Conservation (phyloP, 2,888 invertebrate genomes). For the Crioceris asparagi region DNA sequence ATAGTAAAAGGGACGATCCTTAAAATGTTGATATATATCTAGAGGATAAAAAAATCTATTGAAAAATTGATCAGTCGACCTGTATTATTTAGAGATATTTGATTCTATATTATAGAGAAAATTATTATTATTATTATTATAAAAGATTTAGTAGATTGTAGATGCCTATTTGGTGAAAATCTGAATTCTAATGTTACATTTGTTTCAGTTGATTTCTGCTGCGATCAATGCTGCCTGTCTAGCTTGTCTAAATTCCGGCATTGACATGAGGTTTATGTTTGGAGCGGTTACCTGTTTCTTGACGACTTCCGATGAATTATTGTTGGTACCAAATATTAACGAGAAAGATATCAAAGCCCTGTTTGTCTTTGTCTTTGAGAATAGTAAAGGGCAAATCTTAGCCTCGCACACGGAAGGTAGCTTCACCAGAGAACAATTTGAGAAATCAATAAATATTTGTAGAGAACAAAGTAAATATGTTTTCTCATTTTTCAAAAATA, state of each 20-base stretch:
- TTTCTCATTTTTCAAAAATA: constrained; percentile 61
- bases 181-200: too few relatives aligned
- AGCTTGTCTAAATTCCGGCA: constrained; percentile 70
- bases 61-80: too few relatives aligned
- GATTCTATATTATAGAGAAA: too few relatives aligned
- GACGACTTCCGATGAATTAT: constrained; percentile 43
- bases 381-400: constrained; percentile 45
- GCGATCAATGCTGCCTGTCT: constrained; percentile 74
- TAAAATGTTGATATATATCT: too few relatives aligned
- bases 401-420: constrained; percentile 60
- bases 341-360: constrained; percentile 47
- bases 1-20: too few relatives aligned
- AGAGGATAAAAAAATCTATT: too few relatives aligned
- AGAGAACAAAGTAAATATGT: constrained; percentile 54
- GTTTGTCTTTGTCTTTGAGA: constrained; percentile 69
- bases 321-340: constrained; percentile 31
- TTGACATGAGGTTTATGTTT: constrained; percentile 73
- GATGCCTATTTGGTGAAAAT: too few relatives aligned
- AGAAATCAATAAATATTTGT: constrained; percentile 54
- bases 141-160: too few relatives aligned
- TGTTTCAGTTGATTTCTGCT: constrained; percentile 60
- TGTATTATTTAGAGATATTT: too few relatives aligned
- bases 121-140: too few relatives aligned
- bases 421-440: constrained; percentile 55
- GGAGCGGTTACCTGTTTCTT: constrained; percentile 70